Conservation (phyloP, 2,113 vertebrate species). For the Platysteira castanea region DNA sequence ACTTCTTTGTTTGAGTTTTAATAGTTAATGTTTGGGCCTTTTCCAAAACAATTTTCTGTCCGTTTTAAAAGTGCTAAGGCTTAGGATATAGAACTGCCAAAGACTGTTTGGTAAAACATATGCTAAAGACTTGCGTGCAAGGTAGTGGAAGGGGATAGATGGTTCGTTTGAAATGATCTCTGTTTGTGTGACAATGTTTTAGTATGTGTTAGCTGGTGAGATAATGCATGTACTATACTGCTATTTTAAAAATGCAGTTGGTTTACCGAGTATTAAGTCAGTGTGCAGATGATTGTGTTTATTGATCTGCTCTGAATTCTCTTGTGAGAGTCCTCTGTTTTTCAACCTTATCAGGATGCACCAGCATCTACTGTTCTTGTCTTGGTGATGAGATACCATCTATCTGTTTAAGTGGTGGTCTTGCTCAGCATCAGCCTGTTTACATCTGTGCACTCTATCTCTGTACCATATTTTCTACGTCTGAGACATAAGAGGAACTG, state of each 20-base stretch:
- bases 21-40: not conserved
- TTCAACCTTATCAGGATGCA: not conserved
- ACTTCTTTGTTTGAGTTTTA: constrained; percentile 16
- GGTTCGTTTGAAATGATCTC: not conserved
- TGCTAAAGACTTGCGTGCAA: not conserved
- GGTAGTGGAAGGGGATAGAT: not conserved
- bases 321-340: not conserved
- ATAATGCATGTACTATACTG: not conserved
- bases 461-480: not conserved
- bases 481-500: not conserved
- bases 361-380: not conserved
- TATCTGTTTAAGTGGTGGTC: not conserved
- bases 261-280: not conserved
- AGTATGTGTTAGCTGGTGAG: not conserved
- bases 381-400: not conserved
- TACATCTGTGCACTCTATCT: not conserved
- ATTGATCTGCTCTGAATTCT: not conserved
- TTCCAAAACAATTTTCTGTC: constrained; percentile 44
- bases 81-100: not conserved
- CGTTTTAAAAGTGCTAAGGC: not conserved
- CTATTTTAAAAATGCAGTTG: not conserved
- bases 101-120: not conserved
- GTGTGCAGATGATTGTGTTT: not conserved
- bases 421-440: not conserved
- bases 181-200: not conserved